Evolutionary conservation across 2,888 invertebrate genomes (phyloP), one percentile per base, ranked within the genome.

Genomic region (Pseudolycoriella hygida): DNA sequence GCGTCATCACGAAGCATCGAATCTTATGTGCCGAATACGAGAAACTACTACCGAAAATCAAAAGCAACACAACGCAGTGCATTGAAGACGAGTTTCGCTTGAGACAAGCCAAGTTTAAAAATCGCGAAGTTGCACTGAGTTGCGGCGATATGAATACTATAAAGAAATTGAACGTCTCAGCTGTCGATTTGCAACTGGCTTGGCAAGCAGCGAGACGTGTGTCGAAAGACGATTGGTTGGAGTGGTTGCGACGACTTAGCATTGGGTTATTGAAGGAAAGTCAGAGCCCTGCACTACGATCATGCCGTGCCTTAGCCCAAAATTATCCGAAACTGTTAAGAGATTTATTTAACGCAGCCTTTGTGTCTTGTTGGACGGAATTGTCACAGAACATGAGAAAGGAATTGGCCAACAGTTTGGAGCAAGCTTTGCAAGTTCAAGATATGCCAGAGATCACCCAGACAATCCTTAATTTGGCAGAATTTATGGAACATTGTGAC

Each of bases 401-500:
- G 37, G 90, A 93, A 56, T 70, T 98, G 2, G 82, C 94, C 8
- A 73, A 76, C 44, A 88, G 87, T 25, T 66, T 98, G 25, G 83
- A 89, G 54, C 83, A 88, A 58, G 97, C 97, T 0, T 66, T 98
- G 6, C 79, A 80, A 48, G 89, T 93, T 0, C 89, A 90, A 3
- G 94, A 94, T 58, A 78, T 94, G 45, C 92, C 94, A 0, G 96
- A 97, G 61, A 81, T 96, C 40, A 94, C 93, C 0, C 96, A 96
- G 57, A 92, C 93, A 0, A 85, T 97, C 49, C 71, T 99, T 12
- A 98, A 98, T 68, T 69, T 99, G 50, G 96, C 96, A 0, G 98
- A 98, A 64, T 99, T 99, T 57, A 96, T 98, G 93, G 98, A 98
- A 57, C 98, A 98, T 60, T 97, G 96, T 57, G 97, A 98, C 57